Percentiles rank a stretch among this genome's conserved stretches.
Evolutionary conservation across 2,113 vertebrate species (phyloP).

Genomic region (Nannospalax galili): DNA sequence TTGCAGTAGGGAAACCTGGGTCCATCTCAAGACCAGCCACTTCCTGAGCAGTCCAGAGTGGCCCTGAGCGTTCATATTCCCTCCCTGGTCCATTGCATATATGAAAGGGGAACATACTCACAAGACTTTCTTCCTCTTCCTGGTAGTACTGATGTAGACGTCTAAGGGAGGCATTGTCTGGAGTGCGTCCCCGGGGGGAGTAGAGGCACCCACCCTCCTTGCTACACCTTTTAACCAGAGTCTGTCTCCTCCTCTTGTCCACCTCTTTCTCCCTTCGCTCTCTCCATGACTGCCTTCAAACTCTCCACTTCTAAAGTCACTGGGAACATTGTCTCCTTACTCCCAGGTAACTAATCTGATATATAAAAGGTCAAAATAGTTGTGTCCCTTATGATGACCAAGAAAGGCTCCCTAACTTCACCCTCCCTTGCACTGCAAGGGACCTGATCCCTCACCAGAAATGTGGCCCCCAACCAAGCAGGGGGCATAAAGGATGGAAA

Average conservation of each 20-base stretch:
- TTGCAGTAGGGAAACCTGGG: not conserved
- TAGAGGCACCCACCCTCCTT: not conserved
- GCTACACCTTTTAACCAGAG: not conserved
- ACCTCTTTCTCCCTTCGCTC: constrained; percentile 33
- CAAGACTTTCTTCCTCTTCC: not conserved
- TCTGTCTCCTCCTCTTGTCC: constrained; percentile 22
- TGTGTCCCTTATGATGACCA: not conserved
- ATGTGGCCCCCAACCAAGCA: not conserved
- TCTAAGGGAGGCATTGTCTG: not conserved
- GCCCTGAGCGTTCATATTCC: rapidly evolving
- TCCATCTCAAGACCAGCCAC: not conserved
- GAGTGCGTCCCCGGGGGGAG: no score
- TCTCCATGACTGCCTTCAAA: constrained; percentile 70
- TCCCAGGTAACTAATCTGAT: constrained; percentile 91
- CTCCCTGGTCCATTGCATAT: not conserved
- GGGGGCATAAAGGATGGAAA: not conserved
- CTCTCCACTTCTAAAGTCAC: constrained; percentile 88
- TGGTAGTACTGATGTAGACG: not conserved
- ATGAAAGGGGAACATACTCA: not conserved
- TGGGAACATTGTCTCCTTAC: constrained; percentile 96
- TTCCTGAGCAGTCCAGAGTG: not conserved
- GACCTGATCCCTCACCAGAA: not conserved
- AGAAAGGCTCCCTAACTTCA: not conserved
- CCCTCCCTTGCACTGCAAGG: not conserved
- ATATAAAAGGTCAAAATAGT: not conserved